Percentiles rank a stretch among this genome's conserved stretches.
Evolutionary conservation across 2,888 invertebrate species (phyloP).

Genomic region (Mimumesa dahlbomi): DNA sequence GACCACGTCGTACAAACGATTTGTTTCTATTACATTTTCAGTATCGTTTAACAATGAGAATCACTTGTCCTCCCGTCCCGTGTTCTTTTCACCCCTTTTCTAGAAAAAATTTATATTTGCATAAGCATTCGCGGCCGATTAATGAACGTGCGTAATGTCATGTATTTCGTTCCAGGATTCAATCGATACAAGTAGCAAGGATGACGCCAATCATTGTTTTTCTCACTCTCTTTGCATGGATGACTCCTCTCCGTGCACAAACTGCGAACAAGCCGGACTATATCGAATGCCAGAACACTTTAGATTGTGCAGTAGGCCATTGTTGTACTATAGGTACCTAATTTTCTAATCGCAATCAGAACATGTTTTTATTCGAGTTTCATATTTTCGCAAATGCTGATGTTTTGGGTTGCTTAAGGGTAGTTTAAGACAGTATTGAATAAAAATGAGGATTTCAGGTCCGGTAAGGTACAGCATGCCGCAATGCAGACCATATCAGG

Average conservation of each 20-base stretch:
- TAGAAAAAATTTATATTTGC: too few species aligned
- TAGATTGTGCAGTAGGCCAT: constrained; percentile 60
- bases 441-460: constrained; percentile 44
- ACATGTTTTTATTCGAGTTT: constrained; percentile 5
- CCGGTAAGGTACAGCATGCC: constrained; percentile 64
- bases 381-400: background rate
- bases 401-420: background rate
- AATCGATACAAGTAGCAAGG: constrained; percentile 16
- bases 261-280: constrained; percentile 35
- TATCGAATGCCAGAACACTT: constrained; percentile 58
- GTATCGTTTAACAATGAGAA: too few species aligned
- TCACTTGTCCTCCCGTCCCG: too few species aligned
- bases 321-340: constrained; percentile 73
- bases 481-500: constrained; percentile 56
- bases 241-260: background rate
- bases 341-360: constrained; percentile 23
- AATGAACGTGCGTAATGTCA: too few species aligned
- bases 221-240: constrained; percentile 17
- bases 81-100: too few species aligned
- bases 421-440: background rate
- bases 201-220: constrained; percentile 33
- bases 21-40: too few species aligned
- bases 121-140: too few species aligned
- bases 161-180: constrained; percentile 28
- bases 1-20: too few species aligned